Conservation (phyloP, 2,888 invertebrate species). For the Torymus tubicola region DNA sequence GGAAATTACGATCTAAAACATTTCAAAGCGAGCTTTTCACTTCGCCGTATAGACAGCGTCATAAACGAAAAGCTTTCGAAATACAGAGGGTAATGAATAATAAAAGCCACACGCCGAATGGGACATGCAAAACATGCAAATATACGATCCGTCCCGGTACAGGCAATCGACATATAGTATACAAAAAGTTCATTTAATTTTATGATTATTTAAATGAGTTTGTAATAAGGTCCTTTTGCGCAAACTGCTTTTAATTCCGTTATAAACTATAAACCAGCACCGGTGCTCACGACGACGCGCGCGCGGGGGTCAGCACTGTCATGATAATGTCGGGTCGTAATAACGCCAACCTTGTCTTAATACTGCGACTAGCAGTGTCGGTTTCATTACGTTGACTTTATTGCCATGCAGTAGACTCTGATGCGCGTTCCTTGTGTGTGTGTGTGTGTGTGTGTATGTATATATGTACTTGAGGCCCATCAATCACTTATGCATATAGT, state of each 20-base stretch:
- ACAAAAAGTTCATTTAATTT: conserved; percentile 31
- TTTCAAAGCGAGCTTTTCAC: too few relatives aligned
- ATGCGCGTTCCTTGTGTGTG: not conserved
- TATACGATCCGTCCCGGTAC: too few relatives aligned
- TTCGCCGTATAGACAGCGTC: too few relatives aligned
- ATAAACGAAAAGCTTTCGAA: too few relatives aligned
- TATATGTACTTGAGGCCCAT: too few relatives aligned
- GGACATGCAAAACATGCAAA: too few relatives aligned
- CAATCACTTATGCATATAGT: too few relatives aligned
- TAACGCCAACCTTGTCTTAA: conserved; percentile 38
- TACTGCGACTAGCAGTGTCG: not conserved
- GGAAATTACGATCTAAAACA: too few relatives aligned
- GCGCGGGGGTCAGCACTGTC: conserved; percentile 17
- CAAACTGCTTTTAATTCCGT: conserved; percentile 34
- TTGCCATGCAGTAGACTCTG: not conserved
- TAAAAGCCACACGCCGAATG: too few relatives aligned
- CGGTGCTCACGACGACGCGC: not conserved
- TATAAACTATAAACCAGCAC: conserved; percentile 31
- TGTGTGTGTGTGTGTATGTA: too few relatives aligned
- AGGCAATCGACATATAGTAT: not conserved
- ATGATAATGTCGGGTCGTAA: conserved; percentile 27
- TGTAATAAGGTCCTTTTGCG: conserved; percentile 6
- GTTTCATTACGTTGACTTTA: conserved; percentile 27
- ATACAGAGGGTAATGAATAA: too few relatives aligned
- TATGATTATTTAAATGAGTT: conserved; percentile 27